These are phyloP conservation scores for Pheosia gnoma DNA, from an alignment of 2,888 invertebrate species.

Conservation along the genomic window DNA sequence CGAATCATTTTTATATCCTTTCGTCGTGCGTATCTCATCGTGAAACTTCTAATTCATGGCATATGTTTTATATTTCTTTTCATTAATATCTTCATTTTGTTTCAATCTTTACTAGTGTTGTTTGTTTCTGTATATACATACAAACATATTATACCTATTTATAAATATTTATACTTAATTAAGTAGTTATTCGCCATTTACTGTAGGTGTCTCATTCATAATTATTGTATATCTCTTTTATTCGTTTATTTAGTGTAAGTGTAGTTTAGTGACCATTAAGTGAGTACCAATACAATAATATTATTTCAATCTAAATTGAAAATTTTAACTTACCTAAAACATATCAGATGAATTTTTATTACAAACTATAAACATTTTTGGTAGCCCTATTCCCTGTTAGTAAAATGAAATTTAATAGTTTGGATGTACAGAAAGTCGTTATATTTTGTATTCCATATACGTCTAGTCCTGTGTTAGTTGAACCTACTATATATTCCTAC, in stretches of 20 bases:
- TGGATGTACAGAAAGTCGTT: conserved; percentile 17
- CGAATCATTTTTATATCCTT: no score
- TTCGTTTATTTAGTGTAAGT: not conserved
- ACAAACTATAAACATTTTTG: conserved; percentile 17
- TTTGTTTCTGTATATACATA: conserved; percentile 8
- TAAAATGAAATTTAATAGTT: conserved; percentile 19
- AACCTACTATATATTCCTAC: conserved; percentile 9
- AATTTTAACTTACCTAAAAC: conserved; percentile 32
- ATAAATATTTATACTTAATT: conserved; percentile 1
- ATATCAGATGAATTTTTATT: conserved; percentile 58
- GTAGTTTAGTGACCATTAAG: no score
- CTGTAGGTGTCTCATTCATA: conserved; percentile 13
- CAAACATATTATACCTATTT: no score
- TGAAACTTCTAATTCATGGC: no score
- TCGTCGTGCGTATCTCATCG: no score
- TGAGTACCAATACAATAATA: no score
- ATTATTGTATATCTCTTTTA: conserved; percentile 11
- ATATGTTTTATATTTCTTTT: no score
- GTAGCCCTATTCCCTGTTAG: conserved; percentile 20
- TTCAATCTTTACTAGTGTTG: no score
- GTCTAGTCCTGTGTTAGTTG: conserved; percentile 11
- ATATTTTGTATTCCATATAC: conserved; percentile 33
- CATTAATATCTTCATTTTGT: no score
- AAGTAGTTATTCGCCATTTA: conserved; percentile 26
- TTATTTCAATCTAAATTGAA: conserved; percentile 8